Conservation (phyloP, 2,113 vertebrate genomes). For the Urocynchramus pylzowi region DNA sequence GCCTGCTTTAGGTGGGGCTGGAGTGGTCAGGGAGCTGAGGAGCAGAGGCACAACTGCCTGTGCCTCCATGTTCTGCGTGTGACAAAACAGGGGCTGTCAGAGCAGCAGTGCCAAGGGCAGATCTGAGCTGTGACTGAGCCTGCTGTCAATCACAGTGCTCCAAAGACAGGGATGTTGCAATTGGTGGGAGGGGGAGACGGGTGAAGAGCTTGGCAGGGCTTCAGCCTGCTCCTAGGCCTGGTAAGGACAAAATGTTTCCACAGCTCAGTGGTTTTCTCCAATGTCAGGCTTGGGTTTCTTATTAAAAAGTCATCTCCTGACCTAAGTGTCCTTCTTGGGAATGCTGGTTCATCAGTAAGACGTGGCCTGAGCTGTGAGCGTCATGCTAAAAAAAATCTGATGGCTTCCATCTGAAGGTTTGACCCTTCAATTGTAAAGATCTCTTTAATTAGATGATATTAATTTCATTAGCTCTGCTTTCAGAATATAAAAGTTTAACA, state of each 20-base stretch:
- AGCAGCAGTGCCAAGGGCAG: neutral
- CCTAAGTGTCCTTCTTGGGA: neutral
- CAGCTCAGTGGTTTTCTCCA: neutral
- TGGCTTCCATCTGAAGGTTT: slow-evolving; percentile 22
- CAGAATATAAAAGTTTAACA: slow-evolving; percentile 19
- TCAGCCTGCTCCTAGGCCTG: neutral
- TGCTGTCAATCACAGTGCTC: neutral
- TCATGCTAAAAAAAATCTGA: neutral
- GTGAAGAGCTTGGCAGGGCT: neutral
- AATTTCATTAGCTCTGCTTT: slow-evolving; percentile 46
- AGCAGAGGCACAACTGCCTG: neutral
- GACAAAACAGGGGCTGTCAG: neutral
- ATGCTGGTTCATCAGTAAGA: neutral
- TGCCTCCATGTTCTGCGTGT: neutral
- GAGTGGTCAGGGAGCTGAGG: neutral
- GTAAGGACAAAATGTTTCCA: slow-evolving; percentile 21
- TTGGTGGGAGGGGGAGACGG: neutral
- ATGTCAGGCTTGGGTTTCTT: neutral
- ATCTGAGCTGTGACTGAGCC: neutral
- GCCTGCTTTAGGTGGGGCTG: neutral
- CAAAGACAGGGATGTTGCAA: slow-evolving; percentile 19
- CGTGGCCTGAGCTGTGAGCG: neutral
- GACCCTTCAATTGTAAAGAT: neutral
- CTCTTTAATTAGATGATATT: slow-evolving; percentile 49
- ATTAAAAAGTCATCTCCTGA: neutral